phyloP scores from a whole-genome alignment of 2,797 vertebrate genomes.

The Arctocebus calabarensis region DNA sequence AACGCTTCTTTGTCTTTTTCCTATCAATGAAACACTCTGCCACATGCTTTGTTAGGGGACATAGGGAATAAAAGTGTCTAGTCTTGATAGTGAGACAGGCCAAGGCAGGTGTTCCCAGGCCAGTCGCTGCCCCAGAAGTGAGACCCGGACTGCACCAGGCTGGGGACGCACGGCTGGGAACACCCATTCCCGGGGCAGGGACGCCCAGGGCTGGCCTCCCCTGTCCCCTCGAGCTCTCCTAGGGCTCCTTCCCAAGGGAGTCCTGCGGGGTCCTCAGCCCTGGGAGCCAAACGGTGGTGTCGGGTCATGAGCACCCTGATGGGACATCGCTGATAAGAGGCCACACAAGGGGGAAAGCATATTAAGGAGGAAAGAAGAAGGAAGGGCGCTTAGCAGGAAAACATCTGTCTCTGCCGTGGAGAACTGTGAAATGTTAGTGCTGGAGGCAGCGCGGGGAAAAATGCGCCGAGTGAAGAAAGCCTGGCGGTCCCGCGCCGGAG shows the following conservation, averaged over 20 bases:
- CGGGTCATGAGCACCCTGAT: accelerated
- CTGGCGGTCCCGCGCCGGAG: accelerated
- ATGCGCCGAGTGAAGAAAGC: background rate
- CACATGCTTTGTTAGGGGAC: accelerated
- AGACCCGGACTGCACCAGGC: accelerated
- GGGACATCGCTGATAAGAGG: background rate
- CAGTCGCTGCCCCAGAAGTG: accelerated
- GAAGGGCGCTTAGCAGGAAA: background rate
- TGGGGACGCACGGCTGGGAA: background rate
- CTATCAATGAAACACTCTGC: too few species aligned
- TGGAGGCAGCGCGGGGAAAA: background rate
- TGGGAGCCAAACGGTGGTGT: accelerated
- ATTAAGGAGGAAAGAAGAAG: background rate
- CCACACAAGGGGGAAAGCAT: accelerated
- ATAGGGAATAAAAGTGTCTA: too few species aligned
- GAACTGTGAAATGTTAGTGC: background rate
- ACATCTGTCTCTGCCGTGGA: background rate
- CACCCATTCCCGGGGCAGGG: accelerated
- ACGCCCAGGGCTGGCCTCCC: background rate
- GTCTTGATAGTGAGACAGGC: accelerated
- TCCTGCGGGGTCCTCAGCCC: accelerated
- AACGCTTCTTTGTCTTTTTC: background rate
- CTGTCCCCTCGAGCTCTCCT: background rate
- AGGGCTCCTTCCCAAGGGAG: accelerated
- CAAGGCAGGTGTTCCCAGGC: background rate